These are phyloP conservation scores for Agrochola circellaris DNA, from an alignment of 2,888 invertebrate species.

Conservation along the genomic window DNA sequence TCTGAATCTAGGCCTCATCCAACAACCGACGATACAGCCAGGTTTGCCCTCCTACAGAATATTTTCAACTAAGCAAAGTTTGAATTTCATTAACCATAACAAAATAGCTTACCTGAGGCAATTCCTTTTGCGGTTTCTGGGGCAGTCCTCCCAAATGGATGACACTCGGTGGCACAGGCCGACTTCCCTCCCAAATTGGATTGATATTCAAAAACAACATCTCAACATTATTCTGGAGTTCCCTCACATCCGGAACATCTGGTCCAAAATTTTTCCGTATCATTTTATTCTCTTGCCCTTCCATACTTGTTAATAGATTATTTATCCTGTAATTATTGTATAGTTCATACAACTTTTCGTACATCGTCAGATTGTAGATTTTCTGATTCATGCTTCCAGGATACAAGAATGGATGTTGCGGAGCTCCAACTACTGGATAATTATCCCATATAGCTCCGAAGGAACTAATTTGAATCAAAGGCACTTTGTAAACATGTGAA, in stretches of 20 bases:
- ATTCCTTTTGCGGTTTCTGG: constrained; percentile 75
- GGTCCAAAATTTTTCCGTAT: constrained; percentile 67
- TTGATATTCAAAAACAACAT: constrained; percentile 83
- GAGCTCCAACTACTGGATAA: constrained; percentile 69
- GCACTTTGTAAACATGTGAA: constrained; percentile 71
- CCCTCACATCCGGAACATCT: constrained; percentile 62
- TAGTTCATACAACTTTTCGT: constrained; percentile 70
- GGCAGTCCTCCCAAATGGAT: constrained; percentile 84
- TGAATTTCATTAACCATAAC: neutral
- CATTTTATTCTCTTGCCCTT: constrained; percentile 52
- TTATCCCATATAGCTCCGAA: constrained; percentile 61
- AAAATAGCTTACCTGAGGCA: constrained; percentile 77
- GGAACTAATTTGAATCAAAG: constrained; percentile 76
- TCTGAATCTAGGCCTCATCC: neutral
- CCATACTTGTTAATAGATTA: neutral
- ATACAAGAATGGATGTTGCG: constrained; percentile 73
- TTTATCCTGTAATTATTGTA: constrained; percentile 57
- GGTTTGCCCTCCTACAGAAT: neutral
- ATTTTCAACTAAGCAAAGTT: neutral
- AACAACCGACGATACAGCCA: neutral
- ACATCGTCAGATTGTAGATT: constrained; percentile 69
- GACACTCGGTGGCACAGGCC: constrained; percentile 81
- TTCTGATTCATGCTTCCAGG: constrained; percentile 62
- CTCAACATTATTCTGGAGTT: constrained; percentile 72
- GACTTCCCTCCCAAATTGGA: constrained; percentile 76